phyloP scores from a whole-genome alignment of 2,797 vertebrate genomes.

The Luscinia luscinia region DNA sequence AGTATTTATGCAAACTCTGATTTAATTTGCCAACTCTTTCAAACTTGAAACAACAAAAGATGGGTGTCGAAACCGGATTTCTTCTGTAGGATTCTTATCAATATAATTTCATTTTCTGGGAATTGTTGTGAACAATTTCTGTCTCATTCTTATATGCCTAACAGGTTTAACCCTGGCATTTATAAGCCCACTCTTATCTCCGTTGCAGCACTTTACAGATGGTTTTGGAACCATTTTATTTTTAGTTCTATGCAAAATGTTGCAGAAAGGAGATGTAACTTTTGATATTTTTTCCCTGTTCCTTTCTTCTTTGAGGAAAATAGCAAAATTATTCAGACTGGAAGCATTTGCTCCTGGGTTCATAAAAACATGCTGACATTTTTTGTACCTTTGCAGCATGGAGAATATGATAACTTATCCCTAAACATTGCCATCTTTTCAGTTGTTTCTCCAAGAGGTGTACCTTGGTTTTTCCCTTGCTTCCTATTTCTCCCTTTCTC shows the following conservation, averaged over 20 bases:
- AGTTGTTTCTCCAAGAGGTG: background rate
- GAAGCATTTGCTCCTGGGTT: background rate
- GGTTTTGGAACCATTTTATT: background rate
- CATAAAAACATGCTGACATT: background rate
- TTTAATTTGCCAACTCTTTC: background rate
- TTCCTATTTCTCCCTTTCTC: background rate
- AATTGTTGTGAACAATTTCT: background rate
- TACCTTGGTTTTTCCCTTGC: background rate
- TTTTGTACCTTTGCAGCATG: background rate
- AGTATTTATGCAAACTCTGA: background rate
- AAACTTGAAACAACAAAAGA: background rate
- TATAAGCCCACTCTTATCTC: background rate
- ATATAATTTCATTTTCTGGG: background rate
- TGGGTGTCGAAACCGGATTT: background rate
- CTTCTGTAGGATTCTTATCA: background rate
- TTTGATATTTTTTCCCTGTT: rapidly evolving
- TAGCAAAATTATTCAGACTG: background rate
- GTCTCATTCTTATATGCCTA: background rate
- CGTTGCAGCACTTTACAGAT: background rate
- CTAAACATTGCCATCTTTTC: background rate
- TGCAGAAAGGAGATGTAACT: background rate
- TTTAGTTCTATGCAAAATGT: background rate
- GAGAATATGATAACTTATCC: background rate
- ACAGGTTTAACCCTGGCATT: background rate
- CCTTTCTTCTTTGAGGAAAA: background rate